Conservation (phyloP, 2,113 vertebrate genomes). For the Dicaeum eximium region DNA sequence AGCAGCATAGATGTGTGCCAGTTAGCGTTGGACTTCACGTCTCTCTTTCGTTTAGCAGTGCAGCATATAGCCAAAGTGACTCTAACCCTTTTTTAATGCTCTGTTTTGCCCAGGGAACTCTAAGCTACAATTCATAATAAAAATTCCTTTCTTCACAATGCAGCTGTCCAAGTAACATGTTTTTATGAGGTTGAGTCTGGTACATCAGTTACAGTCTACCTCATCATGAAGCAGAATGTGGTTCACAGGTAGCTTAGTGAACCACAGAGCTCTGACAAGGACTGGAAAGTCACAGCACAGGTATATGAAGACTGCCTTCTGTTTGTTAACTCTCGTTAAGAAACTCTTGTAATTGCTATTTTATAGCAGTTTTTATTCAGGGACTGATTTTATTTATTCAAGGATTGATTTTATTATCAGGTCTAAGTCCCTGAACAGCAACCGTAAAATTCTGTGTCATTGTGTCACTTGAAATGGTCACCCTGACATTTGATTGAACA, state of each 20-base stretch:
- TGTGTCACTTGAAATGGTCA: background rate
- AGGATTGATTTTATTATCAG: too few species aligned
- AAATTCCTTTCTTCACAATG: background rate
- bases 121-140: background rate
- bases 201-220: background rate
- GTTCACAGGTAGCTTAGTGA: background rate
- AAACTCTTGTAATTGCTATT: background rate
- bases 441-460: background rate
- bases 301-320: background rate
- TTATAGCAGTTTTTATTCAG: too few species aligned
- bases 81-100: background rate
- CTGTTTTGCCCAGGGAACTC: background rate
- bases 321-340: background rate
- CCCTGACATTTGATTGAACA: background rate
- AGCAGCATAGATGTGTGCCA: background rate
- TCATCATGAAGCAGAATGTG: background rate
- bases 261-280: background rate
- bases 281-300: background rate
- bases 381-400: too few species aligned
- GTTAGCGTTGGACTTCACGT: background rate
- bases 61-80: background rate
- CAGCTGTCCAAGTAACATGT: background rate
- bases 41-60: background rate
- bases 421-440: background rate
- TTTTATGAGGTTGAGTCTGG: background rate